phyloP scores from a whole-genome alignment of 2,888 invertebrate species.

The Cacoxenus indagator region DNA sequence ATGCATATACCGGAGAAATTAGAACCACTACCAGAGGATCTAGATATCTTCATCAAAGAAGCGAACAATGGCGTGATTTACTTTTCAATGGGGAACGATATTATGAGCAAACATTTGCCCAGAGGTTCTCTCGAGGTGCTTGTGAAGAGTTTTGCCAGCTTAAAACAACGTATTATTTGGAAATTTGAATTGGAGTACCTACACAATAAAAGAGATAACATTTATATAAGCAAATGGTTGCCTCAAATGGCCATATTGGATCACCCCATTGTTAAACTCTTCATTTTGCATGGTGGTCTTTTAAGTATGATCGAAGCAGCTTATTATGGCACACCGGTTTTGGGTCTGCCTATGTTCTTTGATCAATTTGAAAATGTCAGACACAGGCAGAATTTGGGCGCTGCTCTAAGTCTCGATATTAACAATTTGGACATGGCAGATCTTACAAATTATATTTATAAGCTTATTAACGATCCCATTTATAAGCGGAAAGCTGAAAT shows the following conservation, averaged over 20 bases:
- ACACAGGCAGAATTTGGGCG: conserved; percentile 65
- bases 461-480: conserved; percentile 39
- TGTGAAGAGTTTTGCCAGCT: conserved; percentile 27
- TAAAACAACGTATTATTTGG: conserved; percentile 63
- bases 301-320: conserved; percentile 69
- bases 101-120: conserved; percentile 48
- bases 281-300: conserved; percentile 70
- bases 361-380: conserved; percentile 72
- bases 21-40: conserved; percentile 47
- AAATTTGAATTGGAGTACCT: conserved; percentile 61
- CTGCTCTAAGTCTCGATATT: conserved; percentile 61
- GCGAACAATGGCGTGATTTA: conserved; percentile 69
- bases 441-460: conserved; percentile 43
- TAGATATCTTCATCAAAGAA: conserved; percentile 65
- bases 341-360: conserved; percentile 71
- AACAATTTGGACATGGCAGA: conserved; percentile 56
- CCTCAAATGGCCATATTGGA: conserved; percentile 69
- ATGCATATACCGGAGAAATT: conserved; percentile 52
- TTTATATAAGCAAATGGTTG: conserved; percentile 60
- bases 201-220: conserved; percentile 45
- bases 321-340: conserved; percentile 69
- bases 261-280: conserved; percentile 69
- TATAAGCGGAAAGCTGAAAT: conserved; percentile 35
- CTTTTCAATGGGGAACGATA: conserved; percentile 69
- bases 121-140: conserved; percentile 36